phyloP scores from a whole-genome alignment of 2,888 invertebrate species.

The Melanargia galathea region DNA sequence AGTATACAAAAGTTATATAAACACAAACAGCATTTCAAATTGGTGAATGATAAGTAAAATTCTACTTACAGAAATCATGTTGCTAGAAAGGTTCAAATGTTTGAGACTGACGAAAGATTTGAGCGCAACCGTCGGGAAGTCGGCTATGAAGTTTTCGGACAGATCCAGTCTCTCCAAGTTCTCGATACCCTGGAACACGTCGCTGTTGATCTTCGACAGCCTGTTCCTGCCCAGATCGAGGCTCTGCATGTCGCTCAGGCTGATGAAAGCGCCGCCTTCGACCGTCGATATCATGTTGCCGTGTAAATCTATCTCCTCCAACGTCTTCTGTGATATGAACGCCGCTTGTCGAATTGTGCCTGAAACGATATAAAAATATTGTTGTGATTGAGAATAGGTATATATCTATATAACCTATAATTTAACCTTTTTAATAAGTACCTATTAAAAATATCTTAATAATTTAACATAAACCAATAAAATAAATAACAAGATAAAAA shows the following conservation, averaged over 20 bases:
- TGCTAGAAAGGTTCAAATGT: constrained; percentile 91
- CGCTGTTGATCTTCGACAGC: constrained; percentile 90
- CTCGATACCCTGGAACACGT: constrained; percentile 89
- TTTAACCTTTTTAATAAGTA: too few species aligned
- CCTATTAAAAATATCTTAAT: too few species aligned
- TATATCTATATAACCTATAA: not conserved
- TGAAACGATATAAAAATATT: constrained; percentile 62
- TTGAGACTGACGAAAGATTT: constrained; percentile 86
- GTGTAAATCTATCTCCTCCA: constrained; percentile 90
- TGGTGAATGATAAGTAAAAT: too few species aligned
- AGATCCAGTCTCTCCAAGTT: constrained; percentile 91
- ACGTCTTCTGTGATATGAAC: constrained; percentile 85
- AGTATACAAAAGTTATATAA: too few species aligned
- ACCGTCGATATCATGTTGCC: constrained; percentile 88
- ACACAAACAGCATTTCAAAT: too few species aligned
- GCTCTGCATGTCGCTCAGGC: constrained; percentile 84
- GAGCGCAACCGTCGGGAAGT: constrained; percentile 90
- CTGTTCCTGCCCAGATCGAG: constrained; percentile 90
- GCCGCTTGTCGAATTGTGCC: constrained; percentile 86
- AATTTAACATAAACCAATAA: too few species aligned
- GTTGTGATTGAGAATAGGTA: not conserved
- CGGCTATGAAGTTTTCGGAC: constrained; percentile 92
- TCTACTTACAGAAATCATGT: constrained; percentile 88
- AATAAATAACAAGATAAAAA: too few species aligned
- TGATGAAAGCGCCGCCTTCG: constrained; percentile 88